Evolutionary conservation across 2,797 vertebrate species (phyloP).

Genomic region (Parambassis ranga): DNA sequence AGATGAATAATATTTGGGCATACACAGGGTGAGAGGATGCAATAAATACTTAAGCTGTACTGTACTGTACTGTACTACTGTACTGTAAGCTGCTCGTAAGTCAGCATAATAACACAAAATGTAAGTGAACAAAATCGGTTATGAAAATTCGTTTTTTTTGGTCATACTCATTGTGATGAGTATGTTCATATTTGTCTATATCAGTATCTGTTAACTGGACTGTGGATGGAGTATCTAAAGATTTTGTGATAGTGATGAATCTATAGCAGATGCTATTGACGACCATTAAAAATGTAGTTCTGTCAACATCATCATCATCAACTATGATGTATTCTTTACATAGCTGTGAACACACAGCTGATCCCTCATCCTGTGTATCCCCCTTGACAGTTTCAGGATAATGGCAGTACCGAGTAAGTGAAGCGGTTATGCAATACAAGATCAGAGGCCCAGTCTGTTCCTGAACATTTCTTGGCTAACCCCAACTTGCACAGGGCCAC

Average conservation of each 20-base stretch:
- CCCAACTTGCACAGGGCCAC: constrained; percentile 12
- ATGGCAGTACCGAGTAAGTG: background rate
- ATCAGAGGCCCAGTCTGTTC: constrained; percentile 31
- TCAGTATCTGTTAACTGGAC: background rate
- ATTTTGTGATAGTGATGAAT: background rate
- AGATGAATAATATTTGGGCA: constrained; percentile 48
- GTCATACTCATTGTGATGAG: too few relatives aligned
- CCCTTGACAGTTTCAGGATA: constrained; percentile 33
- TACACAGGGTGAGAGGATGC: background rate
- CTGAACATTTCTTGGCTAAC: constrained; percentile 43
- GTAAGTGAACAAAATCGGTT: background rate
- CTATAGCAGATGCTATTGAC: background rate
- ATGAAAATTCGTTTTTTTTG: too few relatives aligned
- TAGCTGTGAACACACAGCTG: constrained; percentile 12
- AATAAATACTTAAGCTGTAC: background rate
- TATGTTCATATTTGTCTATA: background rate
- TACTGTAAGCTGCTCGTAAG: background rate
- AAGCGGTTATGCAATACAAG: constrained; percentile 35
- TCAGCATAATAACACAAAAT: background rate
- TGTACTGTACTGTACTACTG: too few relatives aligned
- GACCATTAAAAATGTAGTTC: background rate
- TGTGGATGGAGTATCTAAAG: too few relatives aligned
- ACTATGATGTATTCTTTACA: background rate
- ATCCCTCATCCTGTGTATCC: constrained; percentile 38
- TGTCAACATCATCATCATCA: constrained; percentile 8